These are phyloP conservation scores for Philhelius pedissequus DNA, from an alignment of 2,888 invertebrate genomes.

Conservation along the genomic window DNA sequence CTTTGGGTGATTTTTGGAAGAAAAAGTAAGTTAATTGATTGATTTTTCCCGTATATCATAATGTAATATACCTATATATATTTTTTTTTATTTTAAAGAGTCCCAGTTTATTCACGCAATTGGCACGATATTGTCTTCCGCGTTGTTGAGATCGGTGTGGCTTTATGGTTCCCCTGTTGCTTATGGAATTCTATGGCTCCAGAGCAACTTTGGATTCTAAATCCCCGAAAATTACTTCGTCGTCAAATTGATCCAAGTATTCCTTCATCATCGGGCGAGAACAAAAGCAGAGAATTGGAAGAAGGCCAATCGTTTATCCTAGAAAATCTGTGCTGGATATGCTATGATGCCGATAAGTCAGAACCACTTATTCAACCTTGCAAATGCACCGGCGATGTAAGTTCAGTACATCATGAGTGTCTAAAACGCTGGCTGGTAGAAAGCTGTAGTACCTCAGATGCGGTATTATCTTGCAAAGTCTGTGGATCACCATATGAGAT, in stretches of 20 bases:
- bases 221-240: constrained; percentile 91
- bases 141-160: constrained; percentile 94
- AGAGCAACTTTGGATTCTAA: constrained; percentile 94
- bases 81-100: constrained; percentile 80
- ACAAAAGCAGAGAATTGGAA: constrained; percentile 77
- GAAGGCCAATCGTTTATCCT: constrained; percentile 81
- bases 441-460: constrained; percentile 86
- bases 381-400: constrained; percentile 94
- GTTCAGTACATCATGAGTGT: constrained; percentile 94
- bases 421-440: constrained; percentile 93
- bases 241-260: constrained; percentile 82
- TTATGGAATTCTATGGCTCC: constrained; percentile 98
- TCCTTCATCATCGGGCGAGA: constrained; percentile 77
- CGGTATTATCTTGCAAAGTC: constrained; percentile 89
- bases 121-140: constrained; percentile 96
- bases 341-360: constrained; percentile 89
- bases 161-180: constrained; percentile 96
- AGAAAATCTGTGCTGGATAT: constrained; percentile 94
- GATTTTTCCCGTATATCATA: not conserved
- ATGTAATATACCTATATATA: not conserved
- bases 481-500: constrained; percentile 91
- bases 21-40: constrained; percentile 85
- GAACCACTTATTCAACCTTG: constrained; percentile 94
- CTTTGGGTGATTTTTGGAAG: constrained; percentile 95
- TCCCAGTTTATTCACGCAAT: constrained; percentile 93